A percentile compares a stretch with the other conserved stretches of the same genome.
Conservation (phyloP, 2,113 vertebrate species). For the Theristicus caerulescens region DNA sequence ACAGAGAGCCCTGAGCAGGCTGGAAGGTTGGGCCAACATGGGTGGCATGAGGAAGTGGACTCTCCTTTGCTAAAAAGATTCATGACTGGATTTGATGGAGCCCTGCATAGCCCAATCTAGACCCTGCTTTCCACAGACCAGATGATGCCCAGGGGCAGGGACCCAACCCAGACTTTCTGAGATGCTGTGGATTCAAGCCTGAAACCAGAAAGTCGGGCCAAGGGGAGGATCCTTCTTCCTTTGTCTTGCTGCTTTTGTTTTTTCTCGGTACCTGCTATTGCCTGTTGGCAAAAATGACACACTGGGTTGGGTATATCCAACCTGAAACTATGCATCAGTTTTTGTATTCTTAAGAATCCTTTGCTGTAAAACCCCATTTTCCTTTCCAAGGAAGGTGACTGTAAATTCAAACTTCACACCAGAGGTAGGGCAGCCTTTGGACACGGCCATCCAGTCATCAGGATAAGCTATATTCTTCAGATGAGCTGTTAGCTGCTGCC, state of each 20-base stretch:
- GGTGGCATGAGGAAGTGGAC: background rate
- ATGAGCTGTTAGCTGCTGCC: background rate
- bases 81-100: background rate
- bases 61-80: background rate
- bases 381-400: background rate
- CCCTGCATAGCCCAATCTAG: background rate
- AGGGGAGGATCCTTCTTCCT: background rate
- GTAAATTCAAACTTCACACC: background rate
- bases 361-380: background rate
- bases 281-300: background rate
- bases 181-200: background rate
- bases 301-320: background rate
- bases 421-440: background rate
- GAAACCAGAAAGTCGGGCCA: background rate
- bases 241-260: background rate
- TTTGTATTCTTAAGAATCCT: background rate
- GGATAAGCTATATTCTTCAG: background rate
- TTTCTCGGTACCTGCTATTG: background rate
- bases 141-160: background rate
- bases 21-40: background rate
- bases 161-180: background rate
- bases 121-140: background rate
- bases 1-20: background rate
- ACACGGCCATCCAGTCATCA: accelerated
- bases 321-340: background rate